A percentile compares a stretch with the other conserved stretches of the same genome.
Conservation (phyloP, 2,113 vertebrate genomes). For the Mesocricetus auratus region DNA sequence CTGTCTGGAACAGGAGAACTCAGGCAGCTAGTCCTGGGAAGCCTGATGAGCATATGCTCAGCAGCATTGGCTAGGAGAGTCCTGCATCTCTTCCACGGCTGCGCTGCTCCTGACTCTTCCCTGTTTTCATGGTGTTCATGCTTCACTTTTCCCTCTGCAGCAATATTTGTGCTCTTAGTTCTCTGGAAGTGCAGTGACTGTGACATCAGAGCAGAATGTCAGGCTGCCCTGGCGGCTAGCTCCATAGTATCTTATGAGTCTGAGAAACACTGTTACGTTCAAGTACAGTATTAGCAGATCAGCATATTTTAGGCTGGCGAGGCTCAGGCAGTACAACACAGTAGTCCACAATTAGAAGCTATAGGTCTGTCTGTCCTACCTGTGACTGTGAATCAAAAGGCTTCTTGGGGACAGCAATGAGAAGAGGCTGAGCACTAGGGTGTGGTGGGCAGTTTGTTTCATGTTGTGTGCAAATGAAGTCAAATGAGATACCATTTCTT, state of each 20-base stretch:
- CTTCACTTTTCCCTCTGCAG: conserved; percentile 65
- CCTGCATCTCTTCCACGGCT: background rate
- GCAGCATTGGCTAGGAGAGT: background rate
- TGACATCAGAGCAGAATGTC: conserved; percentile 31
- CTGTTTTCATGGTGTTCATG: conserved; percentile 40
- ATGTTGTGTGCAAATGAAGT: background rate
- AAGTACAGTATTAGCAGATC: conserved; percentile 69
- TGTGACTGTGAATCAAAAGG: conserved; percentile 33
- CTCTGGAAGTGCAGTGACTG: conserved; percentile 59
- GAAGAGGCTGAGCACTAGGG: background rate
- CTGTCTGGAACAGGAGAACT: conserved; percentile 17
- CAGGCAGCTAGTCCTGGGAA: background rate
- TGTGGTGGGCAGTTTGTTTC: background rate
- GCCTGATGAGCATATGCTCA: rapidly evolving
- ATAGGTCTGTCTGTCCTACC: background rate
- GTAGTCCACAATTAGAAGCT: background rate
- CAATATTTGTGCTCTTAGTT: conserved; percentile 68
- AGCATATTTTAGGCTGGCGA: conserved; percentile 64
- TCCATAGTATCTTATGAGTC: conserved; percentile 6
- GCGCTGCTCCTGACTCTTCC: background rate
- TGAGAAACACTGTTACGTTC: conserved; percentile 56
- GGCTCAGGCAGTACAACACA: conserved; percentile 54
- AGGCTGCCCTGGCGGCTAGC: conserved; percentile 29
- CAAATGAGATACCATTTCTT: conserved; percentile 14
- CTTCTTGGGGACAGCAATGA: conserved; percentile 57